These are phyloP conservation scores for Cheilosia impressa DNA, from an alignment of 2,888 invertebrate species.

Conservation along the genomic window DNA sequence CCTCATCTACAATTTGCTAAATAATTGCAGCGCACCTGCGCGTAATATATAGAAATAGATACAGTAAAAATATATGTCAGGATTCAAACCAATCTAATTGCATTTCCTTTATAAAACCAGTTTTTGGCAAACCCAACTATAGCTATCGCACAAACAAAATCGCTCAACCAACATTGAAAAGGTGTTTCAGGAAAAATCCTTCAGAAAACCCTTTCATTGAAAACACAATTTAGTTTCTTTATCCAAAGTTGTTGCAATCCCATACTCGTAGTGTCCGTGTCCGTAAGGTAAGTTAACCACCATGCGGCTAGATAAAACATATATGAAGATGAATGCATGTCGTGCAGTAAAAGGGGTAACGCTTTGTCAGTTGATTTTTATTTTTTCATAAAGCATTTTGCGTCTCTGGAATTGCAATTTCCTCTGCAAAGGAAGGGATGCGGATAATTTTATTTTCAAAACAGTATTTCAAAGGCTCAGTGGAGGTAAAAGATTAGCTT, in stretches of 20 bases:
- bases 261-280: background rate
- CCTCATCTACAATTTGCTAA: too few species aligned
- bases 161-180: slow-evolving; percentile 1
- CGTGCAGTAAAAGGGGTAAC: slow-evolving; percentile 10
- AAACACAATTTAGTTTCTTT: slow-evolving; percentile 58
- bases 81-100: background rate
- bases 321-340: slow-evolving; percentile 35
- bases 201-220: slow-evolving; percentile 45
- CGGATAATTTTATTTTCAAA: slow-evolving; percentile 13
- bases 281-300: slow-evolving; percentile 10
- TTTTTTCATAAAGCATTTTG: slow-evolving; percentile 1
- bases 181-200: slow-evolving; percentile 21
- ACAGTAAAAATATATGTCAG: too few species aligned
- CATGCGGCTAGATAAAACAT: slow-evolving; percentile 18
- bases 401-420: slow-evolving; percentile 24
- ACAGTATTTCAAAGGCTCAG: slow-evolving; percentile 4
- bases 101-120: background rate
- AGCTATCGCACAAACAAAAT: background rate
- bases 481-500: slow-evolving; percentile 10
- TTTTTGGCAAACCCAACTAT: slow-evolving; percentile 12
- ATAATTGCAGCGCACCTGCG: too few species aligned
- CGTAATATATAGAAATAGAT: too few species aligned
- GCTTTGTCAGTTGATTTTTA: background rate
- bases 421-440: background rate
- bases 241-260: slow-evolving; percentile 38